Evolutionary conservation across 2,888 invertebrate species (phyloP).

Genomic region (Apoderus coryli): DNA sequence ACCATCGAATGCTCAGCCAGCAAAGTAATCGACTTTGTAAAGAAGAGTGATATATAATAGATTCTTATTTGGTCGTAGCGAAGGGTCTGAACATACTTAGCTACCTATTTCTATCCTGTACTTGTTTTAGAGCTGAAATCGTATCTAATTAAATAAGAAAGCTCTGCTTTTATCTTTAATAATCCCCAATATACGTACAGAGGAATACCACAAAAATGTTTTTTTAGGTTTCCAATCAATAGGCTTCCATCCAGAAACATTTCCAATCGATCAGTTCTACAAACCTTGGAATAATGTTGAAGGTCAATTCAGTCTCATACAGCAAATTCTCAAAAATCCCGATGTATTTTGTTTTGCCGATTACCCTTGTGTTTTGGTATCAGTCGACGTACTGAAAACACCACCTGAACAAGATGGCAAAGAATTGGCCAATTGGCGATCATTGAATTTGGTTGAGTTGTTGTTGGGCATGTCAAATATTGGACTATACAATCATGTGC

Average conservation of each 20-base stretch:
- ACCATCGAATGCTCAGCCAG: too few relatives aligned
- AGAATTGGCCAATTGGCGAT: constrained; percentile 87
- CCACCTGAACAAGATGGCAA: constrained; percentile 91
- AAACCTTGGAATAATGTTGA: constrained; percentile 88
- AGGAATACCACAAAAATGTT: too few relatives aligned
- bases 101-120: too few relatives aligned
- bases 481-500: constrained; percentile 68
- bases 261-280: constrained; percentile 82
- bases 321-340: constrained; percentile 74
- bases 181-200: too few relatives aligned
- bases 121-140: too few relatives aligned
- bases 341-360: constrained; percentile 93
- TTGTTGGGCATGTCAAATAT: constrained; percentile 76
- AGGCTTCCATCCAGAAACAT: constrained; percentile 52
- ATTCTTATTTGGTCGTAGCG: too few relatives aligned
- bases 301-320: constrained; percentile 79
- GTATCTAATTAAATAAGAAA: too few relatives aligned
- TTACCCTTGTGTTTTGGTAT: constrained; percentile 73
- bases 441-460: constrained; percentile 79
- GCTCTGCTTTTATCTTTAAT: too few relatives aligned
- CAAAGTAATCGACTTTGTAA: too few relatives aligned
- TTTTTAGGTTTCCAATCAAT: constrained; percentile 67
- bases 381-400: constrained; percentile 80
- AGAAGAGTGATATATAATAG: too few relatives aligned
- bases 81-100: too few relatives aligned